These are phyloP conservation scores for human (Homo sapiens) DNA, from an alignment of 2,113 vertebrate species.

Conservation along the genomic window GRCh38 chr9:33806501-33807000, in stretches of 20 bases:
- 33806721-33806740: not conserved
- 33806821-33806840: not conserved
- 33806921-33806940: not conserved
- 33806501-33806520: no score
- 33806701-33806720: not conserved
- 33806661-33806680: not conserved
- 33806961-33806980: not conserved
- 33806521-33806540: not conserved
- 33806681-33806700: not conserved
- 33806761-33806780: not conserved
- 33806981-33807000: not conserved
- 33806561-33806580: no score
- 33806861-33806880: not conserved
- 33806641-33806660: not conserved
- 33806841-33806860: not conserved
- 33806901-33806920: not conserved
- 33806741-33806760: not conserved
- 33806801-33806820: not conserved
- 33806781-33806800: not conserved
- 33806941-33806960: not conserved
- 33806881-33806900: not conserved
- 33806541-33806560: no score
- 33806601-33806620: no score
- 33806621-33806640: no score
- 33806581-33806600: no score